phyloP scores from a whole-genome alignment of 2,888 invertebrate genomes.

The Himalopsyche japonica region DNA sequence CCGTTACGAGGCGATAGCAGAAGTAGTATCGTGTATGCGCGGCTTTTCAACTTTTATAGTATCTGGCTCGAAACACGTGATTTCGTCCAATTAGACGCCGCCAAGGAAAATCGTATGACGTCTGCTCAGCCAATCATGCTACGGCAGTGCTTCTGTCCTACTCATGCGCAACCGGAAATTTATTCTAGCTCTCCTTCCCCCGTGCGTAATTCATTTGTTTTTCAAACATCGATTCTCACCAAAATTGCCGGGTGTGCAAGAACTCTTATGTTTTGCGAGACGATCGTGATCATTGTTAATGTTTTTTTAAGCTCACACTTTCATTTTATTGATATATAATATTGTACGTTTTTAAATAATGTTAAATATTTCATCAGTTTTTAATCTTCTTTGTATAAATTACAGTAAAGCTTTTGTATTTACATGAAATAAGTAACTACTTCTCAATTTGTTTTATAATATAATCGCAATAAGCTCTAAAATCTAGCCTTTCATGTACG shows the following conservation, averaged over 20 bases:
- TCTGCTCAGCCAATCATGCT: conserved; percentile 15
- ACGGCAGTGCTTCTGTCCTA: background rate
- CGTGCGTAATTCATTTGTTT: background rate
- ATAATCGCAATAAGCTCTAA: no score
- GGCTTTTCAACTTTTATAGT: background rate
- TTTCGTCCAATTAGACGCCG: conserved; percentile 14
- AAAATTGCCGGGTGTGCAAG: background rate
- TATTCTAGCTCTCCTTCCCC: background rate
- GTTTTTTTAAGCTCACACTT: no score
- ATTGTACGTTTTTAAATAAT: no score
- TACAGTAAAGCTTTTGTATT: no score
- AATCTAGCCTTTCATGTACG: accelerated
- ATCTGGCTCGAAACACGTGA: conserved; percentile 12
- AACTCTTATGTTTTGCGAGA: background rate
- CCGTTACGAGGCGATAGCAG: background rate
- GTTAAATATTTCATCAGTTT: no score
- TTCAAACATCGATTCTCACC: background rate
- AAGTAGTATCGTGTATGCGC: background rate
- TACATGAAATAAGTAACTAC: no score
- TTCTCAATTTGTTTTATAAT: no score
- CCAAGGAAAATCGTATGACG: conserved; percentile 25
- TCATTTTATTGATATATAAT: no score
- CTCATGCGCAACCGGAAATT: background rate
- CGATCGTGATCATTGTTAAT: no score
- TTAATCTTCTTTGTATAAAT: no score